Base-by-base conservation (phyloP, 2,888 invertebrate genomes). In the Pogonocherus hispidulus region DNA sequence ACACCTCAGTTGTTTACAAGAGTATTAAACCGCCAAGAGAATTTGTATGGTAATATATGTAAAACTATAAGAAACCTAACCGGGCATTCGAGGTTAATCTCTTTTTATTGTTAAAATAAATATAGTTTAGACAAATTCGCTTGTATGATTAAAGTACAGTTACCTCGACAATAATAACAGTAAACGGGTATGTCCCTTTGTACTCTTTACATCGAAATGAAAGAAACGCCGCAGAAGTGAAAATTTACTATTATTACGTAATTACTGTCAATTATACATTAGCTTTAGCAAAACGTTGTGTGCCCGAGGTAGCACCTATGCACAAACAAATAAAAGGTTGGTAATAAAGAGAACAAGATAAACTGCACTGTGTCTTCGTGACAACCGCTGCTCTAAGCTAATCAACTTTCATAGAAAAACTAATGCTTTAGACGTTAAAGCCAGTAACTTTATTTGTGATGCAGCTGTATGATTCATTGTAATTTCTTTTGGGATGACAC, bases 41-140 rank as follows among this genome's bases (percentile, higher is more conserved):
- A 44, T 57, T 57, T 57, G 20, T 57, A 57, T 57, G 57, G 57
- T 57, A 57, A 57, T 57, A 27, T 57, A 57, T 57, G 57, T 57
- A 57, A 57, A 57, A 55, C 44, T 57, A 57, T 22, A 23, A 23
- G 46, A 23, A 22, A 46, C 46, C 44, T 44, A 44, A 57, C 44
- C 20, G 23, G 22, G 18, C 23, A 46, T 14, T 22, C 57, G 46
- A 55, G 41, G 37, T 37, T 55, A 23, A 22, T 46, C 44, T 46
- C 44, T 44, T 57, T 18, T 44, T 41, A 57, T 57, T 46, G 44
- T 55, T 57, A 32, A 57, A 57, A n/a, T 44, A 57, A 46, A 23
- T 23, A 35, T 23, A 16, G 18, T 46, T 19, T 27, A 27, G 44
- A 46, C 9, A 57, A 57, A 44, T 46, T 57, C 35, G 46, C 46